phyloP scores from a whole-genome alignment of 2,797 vertebrate species.

The Pelobates cultripes region DNA sequence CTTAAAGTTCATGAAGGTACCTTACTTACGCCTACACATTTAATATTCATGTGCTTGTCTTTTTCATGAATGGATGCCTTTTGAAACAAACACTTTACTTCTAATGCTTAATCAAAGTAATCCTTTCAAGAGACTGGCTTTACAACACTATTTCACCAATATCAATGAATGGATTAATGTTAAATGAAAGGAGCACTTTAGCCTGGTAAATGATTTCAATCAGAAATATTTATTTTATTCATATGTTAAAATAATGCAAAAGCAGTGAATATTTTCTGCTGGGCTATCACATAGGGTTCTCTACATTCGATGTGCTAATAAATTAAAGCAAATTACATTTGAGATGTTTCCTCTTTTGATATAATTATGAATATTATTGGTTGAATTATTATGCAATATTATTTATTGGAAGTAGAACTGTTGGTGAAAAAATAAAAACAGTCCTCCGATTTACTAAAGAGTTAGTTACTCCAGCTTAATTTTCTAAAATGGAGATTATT shows the following conservation, averaged over 20 bases:
- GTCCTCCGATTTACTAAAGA: too few relatives aligned
- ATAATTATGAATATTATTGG: too few relatives aligned
- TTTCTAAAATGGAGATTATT: too few relatives aligned
- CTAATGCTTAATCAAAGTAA: slow-evolving; percentile 71
- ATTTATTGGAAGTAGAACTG: too few relatives aligned
- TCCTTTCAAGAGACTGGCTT: slow-evolving; percentile 68
- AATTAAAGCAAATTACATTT: too few relatives aligned
- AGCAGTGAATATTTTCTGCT: background rate
- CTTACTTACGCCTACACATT: slow-evolving; percentile 41
- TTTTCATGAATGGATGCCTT: slow-evolving; percentile 60
- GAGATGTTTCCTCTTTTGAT: too few relatives aligned
- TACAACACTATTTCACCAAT: slow-evolving; percentile 66
- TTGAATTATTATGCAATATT: too few relatives aligned
- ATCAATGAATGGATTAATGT: slow-evolving; percentile 70
- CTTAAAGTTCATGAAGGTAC: slow-evolving; percentile 6
- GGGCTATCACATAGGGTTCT: too few relatives aligned
- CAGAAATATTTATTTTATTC: slow-evolving; percentile 42
- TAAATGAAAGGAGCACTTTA: slow-evolving; percentile 61
- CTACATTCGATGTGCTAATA: too few relatives aligned
- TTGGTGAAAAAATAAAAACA: too few relatives aligned
- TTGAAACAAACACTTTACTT: slow-evolving; percentile 67
- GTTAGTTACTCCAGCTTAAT: too few relatives aligned
- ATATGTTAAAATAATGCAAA: slow-evolving; percentile 24
- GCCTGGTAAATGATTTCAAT: slow-evolving; percentile 50
- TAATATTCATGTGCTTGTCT: slow-evolving; percentile 64